Base-by-base conservation (phyloP, 1,140 invertebrate genomes). In the Listronotus oregonensis region DNA sequence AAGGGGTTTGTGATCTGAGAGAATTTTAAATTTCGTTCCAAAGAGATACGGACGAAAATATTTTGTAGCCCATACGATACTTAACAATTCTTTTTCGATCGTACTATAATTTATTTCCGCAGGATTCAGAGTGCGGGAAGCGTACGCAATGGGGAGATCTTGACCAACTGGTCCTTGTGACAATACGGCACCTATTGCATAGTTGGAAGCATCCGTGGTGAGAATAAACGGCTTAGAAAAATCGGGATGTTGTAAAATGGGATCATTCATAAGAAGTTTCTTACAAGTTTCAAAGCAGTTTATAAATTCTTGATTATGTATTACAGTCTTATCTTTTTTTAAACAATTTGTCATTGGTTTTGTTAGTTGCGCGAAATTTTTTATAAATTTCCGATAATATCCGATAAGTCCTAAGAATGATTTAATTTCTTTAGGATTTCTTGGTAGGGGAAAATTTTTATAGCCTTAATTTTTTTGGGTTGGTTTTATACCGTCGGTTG, bases 281-380 rank as follows among this genome's bases (percentile, higher is more conserved):
- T 57, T 61, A 42, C 40, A 65, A 12, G 18, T 56, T 14, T 67
- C 27, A 27, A 69, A 69, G 15, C 39, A 49, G 15, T 67, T 59
- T 0, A 57, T 17, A 47, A 49, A 67, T 34, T 63, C 39, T 47
- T n/a, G 11, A 17, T 34, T 47, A 46, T 62, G 47, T 57, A 44
- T 31, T 68, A 17, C 9, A 8, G 14, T 47, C 18, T 61, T 67
- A 63, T 62, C 72, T 74, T 67, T 71, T n/a, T 76, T 76, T 8
- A 47, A 46, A 37, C 74, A 62, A 39, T 71, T 59, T 6, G 66
- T 75, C 15, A 79, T 17, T 31, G 73, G 75, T 70, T 73, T 70
- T n/a, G 64, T 74, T n/a, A 74, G 15, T 65, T 68, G 64, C 11
- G 69, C 67, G 55, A 72, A 75, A 27, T 59, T 59, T 15, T 18